Evolutionary conservation across 1,140 invertebrate species (phyloP), one percentile per base, ranked within the genome.

Genomic region (Phthorimaea operculella): DNA sequence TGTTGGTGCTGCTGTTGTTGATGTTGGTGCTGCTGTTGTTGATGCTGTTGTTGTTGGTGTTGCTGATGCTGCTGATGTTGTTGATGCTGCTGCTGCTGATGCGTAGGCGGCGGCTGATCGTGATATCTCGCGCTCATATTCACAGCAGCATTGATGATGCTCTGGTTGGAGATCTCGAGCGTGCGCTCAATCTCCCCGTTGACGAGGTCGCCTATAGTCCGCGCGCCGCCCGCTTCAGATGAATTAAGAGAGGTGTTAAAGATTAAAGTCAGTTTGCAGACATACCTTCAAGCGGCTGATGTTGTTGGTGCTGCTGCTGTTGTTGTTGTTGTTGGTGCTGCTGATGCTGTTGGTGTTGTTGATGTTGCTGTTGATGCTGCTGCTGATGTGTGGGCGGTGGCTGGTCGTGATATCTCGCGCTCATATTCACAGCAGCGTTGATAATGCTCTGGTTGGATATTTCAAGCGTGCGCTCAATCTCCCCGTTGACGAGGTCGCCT

Each of bases 111-210:
- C 59, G 81, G 76, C 54, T 83, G 81, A 17, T 83, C 76, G 61
- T 79, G 71, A 65, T 77, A 84, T 59, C 82, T 77, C 51, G 90
- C 89, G 70, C 92, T 94, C 92, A 95, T 93, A 75, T 94, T 92
- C 33, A 95, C 93, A 12, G 93, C 92, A 0, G 92, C 92, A 83
- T 94, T 94, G 60, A 94, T 94, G 67, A 94, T 92, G 58, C 91
- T 90, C 78, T 94, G 93, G 85, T 95, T 94, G 8, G 93, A 94
- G 68, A 95, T 95, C 81, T 95, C 94, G 10, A 96, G 74, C 4
- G 94, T 95, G 57, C 93, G 88, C 79, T 95, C 94, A 55, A 96
- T 95, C 85, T 96, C 94, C n/a, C 92, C 92, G 68, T 92, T 95
- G 39, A 96, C 92, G 45, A 96, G 87, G 85, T 95, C 93, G 6